Conservation (phyloP, 2,113 vertebrate species). For the Odontophorus gujanensis region DNA sequence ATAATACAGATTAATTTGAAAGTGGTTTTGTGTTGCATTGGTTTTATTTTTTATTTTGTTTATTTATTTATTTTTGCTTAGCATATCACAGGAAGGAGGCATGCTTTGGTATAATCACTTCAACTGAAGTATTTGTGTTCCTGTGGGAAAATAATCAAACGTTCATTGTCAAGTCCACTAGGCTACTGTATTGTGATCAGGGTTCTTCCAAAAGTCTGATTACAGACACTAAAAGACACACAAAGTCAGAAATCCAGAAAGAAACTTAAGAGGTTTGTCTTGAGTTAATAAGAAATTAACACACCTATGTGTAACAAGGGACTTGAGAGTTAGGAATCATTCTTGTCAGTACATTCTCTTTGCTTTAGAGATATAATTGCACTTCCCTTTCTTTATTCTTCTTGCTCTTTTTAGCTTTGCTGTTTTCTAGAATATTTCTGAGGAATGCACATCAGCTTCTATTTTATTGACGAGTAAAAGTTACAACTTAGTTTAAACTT, state of each 20-base stretch:
- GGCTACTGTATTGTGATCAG: background rate
- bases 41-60: background rate
- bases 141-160: background rate
- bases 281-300: background rate
- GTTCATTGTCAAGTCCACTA: background rate
- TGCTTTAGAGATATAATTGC: background rate
- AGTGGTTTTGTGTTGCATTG: background rate
- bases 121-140: background rate
- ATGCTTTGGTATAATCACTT: background rate
- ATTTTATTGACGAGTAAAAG: background rate
- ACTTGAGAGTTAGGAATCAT: background rate
- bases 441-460: background rate
- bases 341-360: background rate
- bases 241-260: background rate
- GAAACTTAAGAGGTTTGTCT: rapidly evolving
- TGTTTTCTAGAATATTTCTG: background rate
- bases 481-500: background rate
- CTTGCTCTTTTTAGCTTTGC: background rate
- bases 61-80: background rate
- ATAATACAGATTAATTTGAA: background rate
- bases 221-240: background rate
- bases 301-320: background rate
- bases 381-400: background rate
- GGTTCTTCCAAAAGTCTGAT: background rate
- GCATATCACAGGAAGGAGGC: background rate